Conservation (phyloP, 2,888 invertebrate genomes). For the Oegoconia quadripuncta region DNA sequence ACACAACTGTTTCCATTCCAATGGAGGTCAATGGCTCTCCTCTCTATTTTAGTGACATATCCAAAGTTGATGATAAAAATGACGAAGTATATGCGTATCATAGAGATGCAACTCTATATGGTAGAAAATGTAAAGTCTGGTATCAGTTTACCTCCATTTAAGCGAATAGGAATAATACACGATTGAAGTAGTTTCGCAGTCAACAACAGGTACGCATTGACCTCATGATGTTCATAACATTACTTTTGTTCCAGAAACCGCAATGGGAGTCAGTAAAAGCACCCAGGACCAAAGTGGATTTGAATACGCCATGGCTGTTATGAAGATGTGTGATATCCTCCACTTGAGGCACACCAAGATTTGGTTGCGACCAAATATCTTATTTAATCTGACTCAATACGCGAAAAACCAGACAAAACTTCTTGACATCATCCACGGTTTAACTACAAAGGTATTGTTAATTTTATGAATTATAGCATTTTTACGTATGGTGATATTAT, state of each 20-base stretch:
- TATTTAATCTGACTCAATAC: constrained; percentile 87
- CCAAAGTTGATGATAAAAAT: too few relatives aligned
- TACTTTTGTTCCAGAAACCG: constrained; percentile 82
- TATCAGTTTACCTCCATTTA: neutral
- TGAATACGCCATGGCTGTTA: constrained; percentile 92
- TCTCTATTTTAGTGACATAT: constrained; percentile 26
- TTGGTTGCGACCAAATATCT: constrained; percentile 87
- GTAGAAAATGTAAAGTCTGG: constrained; percentile 1
- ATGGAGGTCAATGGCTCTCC: constrained; percentile 48
- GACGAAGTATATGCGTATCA: neutral
- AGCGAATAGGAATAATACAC: too few relatives aligned
- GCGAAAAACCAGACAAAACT: constrained; percentile 87
- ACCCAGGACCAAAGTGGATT: constrained; percentile 90
- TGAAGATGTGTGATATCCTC: constrained; percentile 93
- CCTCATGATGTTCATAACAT: too few relatives aligned
- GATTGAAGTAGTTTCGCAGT: too few relatives aligned
- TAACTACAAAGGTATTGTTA: constrained; percentile 90
- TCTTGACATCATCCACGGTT: constrained; percentile 86
- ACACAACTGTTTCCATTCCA: constrained; percentile 45
- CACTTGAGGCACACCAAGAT: constrained; percentile 89
- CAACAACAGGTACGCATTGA: too few relatives aligned
- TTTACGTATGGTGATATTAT: too few relatives aligned
- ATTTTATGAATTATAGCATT: too few relatives aligned
- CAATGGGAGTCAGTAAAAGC: constrained; percentile 91
- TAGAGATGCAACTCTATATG: too few relatives aligned